phyloP scores from a whole-genome alignment of 2,888 invertebrate genomes.

The Mechanitis messenoides region DNA sequence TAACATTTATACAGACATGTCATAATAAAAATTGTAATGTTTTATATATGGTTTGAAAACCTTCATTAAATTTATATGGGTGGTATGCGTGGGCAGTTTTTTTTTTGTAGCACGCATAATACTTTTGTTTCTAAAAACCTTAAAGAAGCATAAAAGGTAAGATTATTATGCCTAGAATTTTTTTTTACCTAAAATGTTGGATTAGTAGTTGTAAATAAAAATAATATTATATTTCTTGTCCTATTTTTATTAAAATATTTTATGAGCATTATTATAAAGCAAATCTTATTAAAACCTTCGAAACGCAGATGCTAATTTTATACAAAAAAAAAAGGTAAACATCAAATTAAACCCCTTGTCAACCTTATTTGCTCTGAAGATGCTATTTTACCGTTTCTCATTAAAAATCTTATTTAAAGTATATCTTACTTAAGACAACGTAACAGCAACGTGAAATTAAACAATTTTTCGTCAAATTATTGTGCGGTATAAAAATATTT shows the following conservation, averaged over 20 bases:
- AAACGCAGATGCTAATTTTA: conserved; percentile 15
- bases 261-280: neutral
- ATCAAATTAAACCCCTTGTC: conserved; percentile 8
- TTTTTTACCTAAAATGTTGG: too few species aligned
- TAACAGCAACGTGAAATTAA: conserved; percentile 5
- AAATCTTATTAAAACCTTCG: conserved; percentile 9
- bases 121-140: too few species aligned
- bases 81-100: too few species aligned
- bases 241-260: too few species aligned
- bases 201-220: too few species aligned
- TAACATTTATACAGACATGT: conserved; percentile 11
- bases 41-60: neutral
- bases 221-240: too few species aligned
- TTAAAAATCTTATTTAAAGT: conserved; percentile 2
- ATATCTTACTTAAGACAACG: neutral
- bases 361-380: conserved; percentile 10
- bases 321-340: conserved; percentile 2
- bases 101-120: too few species aligned
- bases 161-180: too few species aligned
- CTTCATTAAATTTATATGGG: neutral
- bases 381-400: conserved; percentile 3
- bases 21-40: neutral
- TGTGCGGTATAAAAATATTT: too few species aligned
- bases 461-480: conserved; percentile 7
- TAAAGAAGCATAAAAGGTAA: too few species aligned